Evolutionary conservation across 2,797 vertebrate species (phyloP).

Genomic region (Lutra lutra): DNA sequence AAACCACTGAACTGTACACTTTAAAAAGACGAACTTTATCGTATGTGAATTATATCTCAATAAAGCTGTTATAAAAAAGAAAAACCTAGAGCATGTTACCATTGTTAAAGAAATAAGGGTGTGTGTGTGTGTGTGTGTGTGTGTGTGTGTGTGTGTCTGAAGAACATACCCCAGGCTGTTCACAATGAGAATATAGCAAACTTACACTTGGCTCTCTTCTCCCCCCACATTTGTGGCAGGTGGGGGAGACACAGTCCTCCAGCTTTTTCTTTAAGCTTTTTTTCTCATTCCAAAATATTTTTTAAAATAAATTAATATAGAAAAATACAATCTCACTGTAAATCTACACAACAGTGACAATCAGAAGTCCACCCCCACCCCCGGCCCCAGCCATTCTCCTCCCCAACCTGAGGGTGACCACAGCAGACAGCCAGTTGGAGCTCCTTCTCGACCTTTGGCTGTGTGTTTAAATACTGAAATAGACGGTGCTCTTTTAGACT

Average conservation of each 20-base stretch:
- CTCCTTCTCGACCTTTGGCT: constrained; percentile 11
- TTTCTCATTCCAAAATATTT: neutral
- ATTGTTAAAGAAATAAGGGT: neutral
- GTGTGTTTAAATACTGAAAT: constrained; percentile 69
- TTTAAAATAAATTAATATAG: neutral
- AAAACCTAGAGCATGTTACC: neutral
- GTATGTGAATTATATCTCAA: neutral
- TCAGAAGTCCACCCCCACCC: neutral
- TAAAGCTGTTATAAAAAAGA: neutral
- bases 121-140: no score
- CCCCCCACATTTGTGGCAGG: neutral
- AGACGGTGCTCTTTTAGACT: constrained; percentile 46
- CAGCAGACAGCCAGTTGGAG: neutral
- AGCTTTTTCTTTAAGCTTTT: neutral
- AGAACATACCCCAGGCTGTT: neutral
- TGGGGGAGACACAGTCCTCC: neutral
- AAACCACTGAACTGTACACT: neutral
- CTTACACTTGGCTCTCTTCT: neutral
- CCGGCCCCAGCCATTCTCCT: neutral
- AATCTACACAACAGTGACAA: neutral
- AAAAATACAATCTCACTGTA: constrained; percentile 19
- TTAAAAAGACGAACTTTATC: constrained; percentile 3
- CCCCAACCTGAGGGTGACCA: neutral
- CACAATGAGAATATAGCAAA: neutral
- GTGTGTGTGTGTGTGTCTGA: neutral